Evolutionary conservation across 2,113 vertebrate genomes (phyloP).

Genomic region (Antigone vipio): DNA sequence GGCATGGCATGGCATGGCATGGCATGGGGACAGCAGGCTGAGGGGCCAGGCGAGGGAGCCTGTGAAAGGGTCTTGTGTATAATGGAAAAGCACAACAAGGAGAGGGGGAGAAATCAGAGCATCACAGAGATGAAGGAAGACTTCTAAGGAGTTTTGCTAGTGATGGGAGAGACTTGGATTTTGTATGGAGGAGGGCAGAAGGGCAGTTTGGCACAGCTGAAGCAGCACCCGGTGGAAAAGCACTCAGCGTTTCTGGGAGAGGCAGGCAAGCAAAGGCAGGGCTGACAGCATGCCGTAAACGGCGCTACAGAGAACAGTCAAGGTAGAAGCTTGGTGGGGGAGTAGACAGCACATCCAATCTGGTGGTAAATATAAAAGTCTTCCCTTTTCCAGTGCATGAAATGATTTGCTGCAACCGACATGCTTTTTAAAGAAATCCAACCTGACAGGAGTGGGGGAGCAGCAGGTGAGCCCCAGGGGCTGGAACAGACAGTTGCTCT

Average conservation of each 20-base stretch:
- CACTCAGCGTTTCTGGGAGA: neutral
- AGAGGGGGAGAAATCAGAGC: neutral
- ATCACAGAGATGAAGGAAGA: neutral
- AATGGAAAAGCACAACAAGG: neutral
- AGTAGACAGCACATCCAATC: neutral
- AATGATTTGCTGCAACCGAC: neutral
- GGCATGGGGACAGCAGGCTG: neutral
- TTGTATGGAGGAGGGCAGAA: neutral
- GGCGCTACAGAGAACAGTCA: neutral
- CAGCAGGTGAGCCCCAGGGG: constrained; percentile 42
- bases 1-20: neutral
- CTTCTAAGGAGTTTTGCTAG: neutral
- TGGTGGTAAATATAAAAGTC: neutral
- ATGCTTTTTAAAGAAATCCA: neutral
- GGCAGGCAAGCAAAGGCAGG: neutral
- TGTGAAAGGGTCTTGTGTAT: neutral
- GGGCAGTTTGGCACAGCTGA: neutral
- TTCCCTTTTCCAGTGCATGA: neutral
- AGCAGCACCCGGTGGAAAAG: fast-evolving
- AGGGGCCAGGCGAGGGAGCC: neutral
- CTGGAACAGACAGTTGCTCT: constrained; percentile 6
- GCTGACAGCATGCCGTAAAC: fast-evolving
- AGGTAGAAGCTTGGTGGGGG: neutral
- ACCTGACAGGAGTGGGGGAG: neutral
- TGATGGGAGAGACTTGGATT: neutral